Evolutionary conservation across 2,113 vertebrate species (phyloP), one percentile per base, ranked within the genome.

Genomic region (Leptosomus discolor): DNA sequence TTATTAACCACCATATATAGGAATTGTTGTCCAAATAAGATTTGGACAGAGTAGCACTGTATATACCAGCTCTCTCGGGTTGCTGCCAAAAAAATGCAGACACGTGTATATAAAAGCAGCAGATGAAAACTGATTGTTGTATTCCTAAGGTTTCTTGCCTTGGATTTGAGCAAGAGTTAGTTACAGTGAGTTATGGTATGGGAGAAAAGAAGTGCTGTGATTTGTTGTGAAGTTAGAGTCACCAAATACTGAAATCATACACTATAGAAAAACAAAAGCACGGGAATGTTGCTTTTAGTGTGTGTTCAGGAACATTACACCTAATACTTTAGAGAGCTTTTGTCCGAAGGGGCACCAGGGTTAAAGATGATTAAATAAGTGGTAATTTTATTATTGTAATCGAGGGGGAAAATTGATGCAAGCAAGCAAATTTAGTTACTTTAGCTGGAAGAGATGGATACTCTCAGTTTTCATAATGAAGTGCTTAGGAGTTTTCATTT

Each of bases 231-330:
- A 19, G 13, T 6, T 79, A 22, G 37, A 27, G 69, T 53, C 8
- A 1, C 69, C 9, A 23, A 2, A 18, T 23, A 9, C 43, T 64
- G 68, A 41, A 68, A 58, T 63, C 15, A 2, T 45, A 14, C 0
- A 0, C 23, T 39, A 23, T 9, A 50, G 34, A 24, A 54, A 48
- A 76, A n/a, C 11, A 32, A 57, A 60, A 15, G 0, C 8, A 2
- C 0, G 2, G 14, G 43, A 58, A 2, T 26, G 17, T n/a, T 45
- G 23, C 30, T 53, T 68, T 80, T 56, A 56, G 43, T 60, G 16
- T 32, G 41, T 1, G 0, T 58, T 63, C 41, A 51, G 69, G 63
- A 37, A 32, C 6, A 4, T 7, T 56, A 15, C 39, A 56, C 14
- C 24, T 50, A 39, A 32, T 83, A 24, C 15, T 83, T 45, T 29